Evolutionary conservation across 2,888 invertebrate species (phyloP), one percentile per base, ranked within the genome.

Genomic region (Drepanosiphum platanoidis): DNA sequence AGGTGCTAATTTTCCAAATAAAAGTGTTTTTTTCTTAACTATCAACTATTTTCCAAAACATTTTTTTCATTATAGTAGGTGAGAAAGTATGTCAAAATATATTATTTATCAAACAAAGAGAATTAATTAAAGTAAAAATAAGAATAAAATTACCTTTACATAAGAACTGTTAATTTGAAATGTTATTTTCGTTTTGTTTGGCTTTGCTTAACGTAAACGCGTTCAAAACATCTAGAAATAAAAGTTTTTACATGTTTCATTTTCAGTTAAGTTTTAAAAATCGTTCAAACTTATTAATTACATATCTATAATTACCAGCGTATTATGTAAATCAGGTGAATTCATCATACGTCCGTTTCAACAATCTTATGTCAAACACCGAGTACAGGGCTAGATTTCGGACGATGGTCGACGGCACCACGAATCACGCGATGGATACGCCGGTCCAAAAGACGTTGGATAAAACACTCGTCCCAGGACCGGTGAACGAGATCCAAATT

Each of bases 351-450:
- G n/a, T 84, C 30, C 46, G 66, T 46, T 36, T 84, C 22, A 15
- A 68, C n/a, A 36, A 39, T 58, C 52, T 84, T 32, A 52, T 68
- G 27, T 36, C 74, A 1, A 68, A 68, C 34, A 75, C 66, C 27
- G 7, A 30, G n/a, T 75, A 84, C 52, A 46, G 13, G 36, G 68
- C 83, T n/a, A 75, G 68, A 36, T 74, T 84, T 36, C 18, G 83
- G 27, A 46, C 34, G 52, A n/a, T 74, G 34, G 9, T 66, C 52
- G 22, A 84, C 52, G 75, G 75, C 3, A 75, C 34, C 8, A 18
- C 34, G 0, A 34, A 42, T 15, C 52, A 30, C 4, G 11, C 5
- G 22, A 15, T 3, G 11, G 52, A 68, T 18, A 30, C 46, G 1
- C 74, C 27, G 1, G 27, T 75, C 11, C 3, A 27, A 1, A 36